Evolutionary conservation across 1,140 invertebrate genomes (phyloP), one percentile per base, ranked within the genome.

Genomic region (Drusus annulatus): DNA sequence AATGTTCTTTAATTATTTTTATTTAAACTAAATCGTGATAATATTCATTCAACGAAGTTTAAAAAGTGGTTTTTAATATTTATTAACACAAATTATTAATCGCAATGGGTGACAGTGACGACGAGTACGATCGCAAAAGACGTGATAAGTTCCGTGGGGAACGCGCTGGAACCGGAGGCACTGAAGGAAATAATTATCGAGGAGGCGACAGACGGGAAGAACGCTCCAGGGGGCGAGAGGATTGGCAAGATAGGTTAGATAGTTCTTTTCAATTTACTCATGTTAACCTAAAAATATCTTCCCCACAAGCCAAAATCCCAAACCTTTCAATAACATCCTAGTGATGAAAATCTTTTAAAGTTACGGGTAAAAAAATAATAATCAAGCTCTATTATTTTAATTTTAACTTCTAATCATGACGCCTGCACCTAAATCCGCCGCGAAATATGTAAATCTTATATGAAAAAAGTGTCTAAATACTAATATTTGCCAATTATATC

Each of bases 61-160:
- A 19, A 60, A 60, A 7, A 60, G 16, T 17, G 23, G 23, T 60
- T 60, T 28, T 60, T 60, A 21, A 60, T 60, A 60, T 60, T 60
- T 60, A 60, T 58, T 58, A 45, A 45, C 36, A 13, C 8, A 13
- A 31, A 65, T 25, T 28, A 65, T 65, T 16, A 19, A 50, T 5
- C 17, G 17, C n/a, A 31, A 97, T 97, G 96, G 96, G 90, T 81
- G 96, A 97, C 86, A 96, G 95, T 84, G 96, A 97, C 87, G 96
- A 97, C 89, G 96, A 97, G 86, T 97, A 97, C 85, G 96, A 97
- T 87, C 92, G 95, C 28, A 96, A 97, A 86, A 89, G 96, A 56
- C 90, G 96, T 45, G 96, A 97, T 84, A 97, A 97, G 86, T 97
- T 97, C 85, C 92, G 96, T 68, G 96, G 96, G 8, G 96, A 97